Base-by-base conservation (phyloP, 1,140 invertebrate genomes). In the Eciton burchellii region DNA sequence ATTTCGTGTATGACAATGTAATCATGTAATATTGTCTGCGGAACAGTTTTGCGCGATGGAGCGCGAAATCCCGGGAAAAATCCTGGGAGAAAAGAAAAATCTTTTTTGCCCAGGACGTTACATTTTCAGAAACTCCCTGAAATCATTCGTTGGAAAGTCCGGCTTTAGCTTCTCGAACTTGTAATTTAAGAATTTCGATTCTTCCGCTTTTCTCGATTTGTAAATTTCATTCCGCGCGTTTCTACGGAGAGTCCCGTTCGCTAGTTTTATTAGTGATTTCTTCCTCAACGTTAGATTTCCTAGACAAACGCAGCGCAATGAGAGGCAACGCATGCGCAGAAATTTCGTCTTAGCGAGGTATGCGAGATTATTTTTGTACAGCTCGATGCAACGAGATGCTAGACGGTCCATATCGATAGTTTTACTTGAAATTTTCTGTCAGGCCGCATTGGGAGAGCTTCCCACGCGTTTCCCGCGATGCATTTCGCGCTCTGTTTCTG, bases 401-500 rank as follows among this genome's bases (percentile, higher is more conserved):
- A n/a, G 41, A 45, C 41, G 26, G 29, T 1, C 35, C 8, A 21
- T 45, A n/a, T 73, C 35, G 11, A 73, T 47, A 16, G 16, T 47
- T 74, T 26, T 43, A 73, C 43, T 60, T 26, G 57, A 8, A 62
- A 49, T 62, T 62, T 16, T 47, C 35, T 12, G 11, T 59, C 3
- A 1, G 5, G 1, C 4, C 1, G 0, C 21, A n/a, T n/a, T 5
- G 11, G 16, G n/a, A 8, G 9, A 73, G 41, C 9, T 35, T 74
- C 47, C 62, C 26, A 73, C 45, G n/a, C 12, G 3, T 74, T 74
- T 62, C 16, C 3, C 41, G 24, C 21, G 21, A 73, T 60, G 41
- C 29, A 57, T 72, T 72, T 57, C 52, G 66, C 66, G 29, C 54
- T 73, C 21, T 24, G 54, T 59, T 73, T 59, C 21, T 8, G 19